Base-by-base conservation (phyloP, 2,888 invertebrate genomes). In the Ochropleura plecta region DNA sequence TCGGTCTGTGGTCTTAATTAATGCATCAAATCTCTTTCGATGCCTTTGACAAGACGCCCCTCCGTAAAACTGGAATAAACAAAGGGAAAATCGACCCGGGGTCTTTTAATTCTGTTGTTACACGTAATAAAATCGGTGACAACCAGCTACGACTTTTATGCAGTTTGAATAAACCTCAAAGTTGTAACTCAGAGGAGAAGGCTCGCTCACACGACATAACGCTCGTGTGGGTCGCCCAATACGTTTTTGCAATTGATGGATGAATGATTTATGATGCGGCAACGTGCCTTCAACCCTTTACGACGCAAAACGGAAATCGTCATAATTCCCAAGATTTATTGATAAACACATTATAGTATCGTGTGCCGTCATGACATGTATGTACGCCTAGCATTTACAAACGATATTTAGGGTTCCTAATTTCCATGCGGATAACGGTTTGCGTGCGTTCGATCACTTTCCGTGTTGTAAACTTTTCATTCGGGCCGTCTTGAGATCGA, bases 1-100 rank as follows among this genome's bases (percentile, higher is more conserved):
- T 94, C 93, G 93, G 92, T 95, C 92, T 95, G 96, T 92, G 95
- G 94, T 93, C 93, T 92, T 95, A 95, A 96, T 96, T 96, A 96
- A 95, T 94, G 93, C 94, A 93, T 93, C 89, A 92, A 95, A 95
- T 95, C 95, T 93, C 93, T 93, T 91, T 90, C 86, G 86, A 89
- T 89, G 85, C 91, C 93, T 94, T 93, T 94, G 93, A 93, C 88
- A 89, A 88, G 88, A 86, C 90, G 75, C 86, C 89, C 90, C 89
- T 91, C 87, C 84, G 89, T 90, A 90, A 92, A 93, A 91, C 88
- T 89, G 88, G 88, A 90, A 92, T 90, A 92, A 93, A 92, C 90
- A 91, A 89, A 90, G 86, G 86, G 88, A 89, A 89, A 91, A 92
- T 90, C 82, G 84, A 79, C 83, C 79, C 71, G 72, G 85, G 85